Conservation (phyloP, 2,113 vertebrate species). For the Zonotrichia leucophrys region DNA sequence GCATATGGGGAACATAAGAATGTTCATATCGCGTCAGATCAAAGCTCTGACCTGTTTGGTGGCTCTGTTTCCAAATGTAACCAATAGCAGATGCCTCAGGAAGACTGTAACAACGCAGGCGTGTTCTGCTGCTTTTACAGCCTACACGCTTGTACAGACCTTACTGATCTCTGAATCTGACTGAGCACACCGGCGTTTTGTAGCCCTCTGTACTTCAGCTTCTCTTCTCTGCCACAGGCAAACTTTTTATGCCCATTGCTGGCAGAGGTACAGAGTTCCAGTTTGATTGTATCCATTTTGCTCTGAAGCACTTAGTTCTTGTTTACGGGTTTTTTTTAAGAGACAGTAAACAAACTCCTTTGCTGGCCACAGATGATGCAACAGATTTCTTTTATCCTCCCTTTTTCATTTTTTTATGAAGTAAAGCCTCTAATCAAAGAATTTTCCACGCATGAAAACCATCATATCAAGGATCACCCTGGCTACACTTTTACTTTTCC, state of each 20-base stretch:
- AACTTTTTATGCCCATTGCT: background rate
- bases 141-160: background rate
- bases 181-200: background rate
- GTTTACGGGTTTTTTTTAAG: background rate
- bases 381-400: background rate
- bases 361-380: background rate
- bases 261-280: background rate
- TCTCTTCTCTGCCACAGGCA: background rate
- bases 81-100: background rate
- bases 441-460: background rate
- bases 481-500: background rate
- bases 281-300: background rate
- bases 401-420: background rate
- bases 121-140: background rate
- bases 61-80: background rate
- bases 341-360: background rate
- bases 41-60: background rate
- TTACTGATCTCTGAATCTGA: background rate
- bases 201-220: background rate
- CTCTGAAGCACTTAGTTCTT: background rate
- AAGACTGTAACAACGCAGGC: background rate
- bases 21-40: background rate
- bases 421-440: background rate
- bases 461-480: background rate
- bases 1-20: background rate